Percentiles rank a stretch among this genome's conserved stretches.
Evolutionary conservation across 1,140 invertebrate genomes (phyloP).

Genomic region (Chionoecetes opilio): DNA sequence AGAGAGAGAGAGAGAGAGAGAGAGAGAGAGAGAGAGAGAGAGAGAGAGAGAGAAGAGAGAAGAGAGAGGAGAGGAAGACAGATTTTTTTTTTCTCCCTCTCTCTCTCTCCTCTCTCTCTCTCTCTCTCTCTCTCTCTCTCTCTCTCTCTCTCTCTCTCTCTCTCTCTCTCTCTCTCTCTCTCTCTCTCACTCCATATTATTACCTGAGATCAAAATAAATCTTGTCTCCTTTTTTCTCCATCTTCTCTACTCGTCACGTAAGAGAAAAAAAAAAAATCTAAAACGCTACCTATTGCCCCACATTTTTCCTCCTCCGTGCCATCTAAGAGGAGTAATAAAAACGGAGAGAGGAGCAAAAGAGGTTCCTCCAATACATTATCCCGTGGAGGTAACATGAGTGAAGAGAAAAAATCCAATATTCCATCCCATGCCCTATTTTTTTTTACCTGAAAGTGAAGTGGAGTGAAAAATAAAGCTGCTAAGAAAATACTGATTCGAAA

Average conservation of each 20-base stretch:
- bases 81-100: not conserved
- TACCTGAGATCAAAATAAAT: too few relatives aligned
- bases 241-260: too few relatives aligned
- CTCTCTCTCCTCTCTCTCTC: not conserved
- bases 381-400: not conserved
- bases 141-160: slow-evolving; percentile 27
- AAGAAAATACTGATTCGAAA: too few relatives aligned
- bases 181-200: too few relatives aligned
- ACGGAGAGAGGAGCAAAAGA: not conserved
- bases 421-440: too few relatives aligned
- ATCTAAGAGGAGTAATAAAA: too few relatives aligned
- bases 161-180: slow-evolving; percentile 4
- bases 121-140: slow-evolving; percentile 25
- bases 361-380: not conserved
- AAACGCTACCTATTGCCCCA: too few relatives aligned
- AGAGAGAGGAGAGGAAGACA: too few relatives aligned
- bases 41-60: not conserved
- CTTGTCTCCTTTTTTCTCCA: too few relatives aligned
- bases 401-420: not conserved
- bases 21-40: slow-evolving; percentile 15
- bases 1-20: not conserved
- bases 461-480: too few relatives aligned
- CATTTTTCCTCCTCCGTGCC: too few relatives aligned
- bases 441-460: not conserved
- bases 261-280: too few relatives aligned